Conservation (phyloP, 2,113 vertebrate genomes). For the Callorhinus ursinus region DNA sequence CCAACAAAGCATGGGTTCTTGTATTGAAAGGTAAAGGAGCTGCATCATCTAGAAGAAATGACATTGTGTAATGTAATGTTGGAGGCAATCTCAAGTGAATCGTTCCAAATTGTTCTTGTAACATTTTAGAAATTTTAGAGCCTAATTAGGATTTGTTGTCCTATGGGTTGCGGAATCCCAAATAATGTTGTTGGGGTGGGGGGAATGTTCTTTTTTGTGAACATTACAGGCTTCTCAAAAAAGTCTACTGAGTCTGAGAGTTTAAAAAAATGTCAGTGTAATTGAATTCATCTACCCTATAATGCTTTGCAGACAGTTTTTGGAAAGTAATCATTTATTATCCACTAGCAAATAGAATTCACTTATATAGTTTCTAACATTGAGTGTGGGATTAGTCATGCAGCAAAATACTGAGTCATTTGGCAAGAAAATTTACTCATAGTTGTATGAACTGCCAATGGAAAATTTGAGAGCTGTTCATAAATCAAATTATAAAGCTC, state of each 20-base stretch:
- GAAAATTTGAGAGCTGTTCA: constrained; percentile 69
- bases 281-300: constrained; percentile 58
- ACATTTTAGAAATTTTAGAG: constrained; percentile 53
- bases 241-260: constrained; percentile 46
- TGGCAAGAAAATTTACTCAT: constrained; percentile 66
- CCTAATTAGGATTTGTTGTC: not conserved
- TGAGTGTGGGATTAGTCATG: constrained; percentile 51
- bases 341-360: constrained; percentile 58
- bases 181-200: not conserved
- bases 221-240: not conserved
- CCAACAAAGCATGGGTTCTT: not conserved
- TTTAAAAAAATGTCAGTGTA: constrained; percentile 46
- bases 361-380: constrained; percentile 50
- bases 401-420: constrained; percentile 73
- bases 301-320: constrained; percentile 59
- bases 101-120: constrained; percentile 52
- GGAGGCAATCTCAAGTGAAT: not conserved
- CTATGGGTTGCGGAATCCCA: not conserved
- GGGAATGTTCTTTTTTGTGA: not conserved
- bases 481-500: constrained; percentile 67
- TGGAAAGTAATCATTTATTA: constrained; percentile 48
- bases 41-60: not conserved
- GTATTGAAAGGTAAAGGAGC: not conserved
- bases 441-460: constrained; percentile 64
- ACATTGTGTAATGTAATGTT: not conserved